These are phyloP conservation scores for Probaryconus sp. DNA, from an alignment of 1,140 invertebrate genomes.

Conservation along the genomic window DNA sequence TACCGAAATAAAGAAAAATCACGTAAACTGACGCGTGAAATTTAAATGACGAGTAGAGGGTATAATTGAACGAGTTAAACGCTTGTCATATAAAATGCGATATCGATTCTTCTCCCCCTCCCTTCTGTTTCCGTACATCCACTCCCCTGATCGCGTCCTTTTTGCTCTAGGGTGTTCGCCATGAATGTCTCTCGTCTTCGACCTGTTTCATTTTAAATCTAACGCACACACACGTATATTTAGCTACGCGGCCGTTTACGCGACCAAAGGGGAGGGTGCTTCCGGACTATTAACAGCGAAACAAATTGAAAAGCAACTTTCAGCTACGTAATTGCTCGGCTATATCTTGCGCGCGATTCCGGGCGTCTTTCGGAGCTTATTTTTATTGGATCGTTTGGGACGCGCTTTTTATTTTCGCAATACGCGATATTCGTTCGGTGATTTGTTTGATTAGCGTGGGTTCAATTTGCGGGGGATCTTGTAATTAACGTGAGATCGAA, in stretches of 20 bases:
- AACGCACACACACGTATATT: slow-evolving; percentile 30
- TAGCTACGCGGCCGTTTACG: slow-evolving; percentile 49
- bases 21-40: slow-evolving; percentile 43
- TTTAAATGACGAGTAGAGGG: slow-evolving; percentile 55
- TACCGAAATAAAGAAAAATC: slow-evolving; percentile 18
- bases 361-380: slow-evolving; percentile 35
- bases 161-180: slow-evolving; percentile 17
- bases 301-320: slow-evolving; percentile 64
- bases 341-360: slow-evolving; percentile 33
- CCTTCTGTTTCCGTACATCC: slow-evolving; percentile 22
- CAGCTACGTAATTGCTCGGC: slow-evolving; percentile 51
- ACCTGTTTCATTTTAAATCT: slow-evolving; percentile 54
- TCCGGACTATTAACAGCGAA: slow-evolving; percentile 61
- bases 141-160: slow-evolving; percentile 19
- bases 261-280: slow-evolving; percentile 53
- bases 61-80: slow-evolving; percentile 62
- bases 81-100: slow-evolving; percentile 62
- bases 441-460: slow-evolving; percentile 24
- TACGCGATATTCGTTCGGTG: slow-evolving; percentile 13
- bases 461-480: slow-evolving; percentile 11
- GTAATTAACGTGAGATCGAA: slow-evolving; percentile 8
- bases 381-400: slow-evolving; percentile 28
- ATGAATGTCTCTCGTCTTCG: slow-evolving; percentile 43
- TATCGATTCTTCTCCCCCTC: slow-evolving; percentile 58
- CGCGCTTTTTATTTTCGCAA: slow-evolving; percentile 23